Base-by-base conservation (phyloP, 2,113 vertebrate genomes). In the Ahaetulla prasina region DNA sequence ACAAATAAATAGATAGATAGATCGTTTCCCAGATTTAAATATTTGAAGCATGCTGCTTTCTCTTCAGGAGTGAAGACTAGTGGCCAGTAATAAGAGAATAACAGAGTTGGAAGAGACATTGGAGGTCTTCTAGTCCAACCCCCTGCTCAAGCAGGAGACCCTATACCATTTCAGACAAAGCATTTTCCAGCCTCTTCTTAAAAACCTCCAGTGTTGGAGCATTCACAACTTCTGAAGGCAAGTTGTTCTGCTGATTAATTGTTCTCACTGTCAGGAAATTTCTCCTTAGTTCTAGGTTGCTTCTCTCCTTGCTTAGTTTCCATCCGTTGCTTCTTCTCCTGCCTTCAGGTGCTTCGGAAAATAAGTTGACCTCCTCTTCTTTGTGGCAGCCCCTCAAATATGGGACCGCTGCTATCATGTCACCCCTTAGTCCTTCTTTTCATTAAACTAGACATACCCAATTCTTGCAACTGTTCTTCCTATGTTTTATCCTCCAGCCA, bases 381-480 rank as follows among this genome's bases (percentile, higher is more conserved):
- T n/a, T n/a, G 27, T 0, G 27, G 27, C 27, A 14, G 4, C 60
- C 60, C 0, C 1, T 63, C 0, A 63, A 0, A n/a, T n/a, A 14
- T 14, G 12, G 27, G 27, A 63, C 2, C 1, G 23, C 7, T 55
- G 22, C 22, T 55, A 8, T 55, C 54, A 23, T 55, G 22, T 23
- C 54, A 0, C 7, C 7, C 54, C 22, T 30, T 30, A 4, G 3
- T 4, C 57, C 57, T 63, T 63, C 57, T 63, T 4, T 30, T 63
- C 3, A 30, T 60, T 30, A 27, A 60, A 60, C 57, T 30, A 12
- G 57, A 63, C 27, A 5, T 30, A 2, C 27, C 27, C 60, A 63
- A 8, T 63, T 30, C 60, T 11, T 2, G 3, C 60, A 63, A 63
- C 10, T 1, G 27, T 63, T 63, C 60, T 14, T 57, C 5, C 8